Conservation (phyloP, 2,797 vertebrate species). For the Natrix natrix region DNA sequence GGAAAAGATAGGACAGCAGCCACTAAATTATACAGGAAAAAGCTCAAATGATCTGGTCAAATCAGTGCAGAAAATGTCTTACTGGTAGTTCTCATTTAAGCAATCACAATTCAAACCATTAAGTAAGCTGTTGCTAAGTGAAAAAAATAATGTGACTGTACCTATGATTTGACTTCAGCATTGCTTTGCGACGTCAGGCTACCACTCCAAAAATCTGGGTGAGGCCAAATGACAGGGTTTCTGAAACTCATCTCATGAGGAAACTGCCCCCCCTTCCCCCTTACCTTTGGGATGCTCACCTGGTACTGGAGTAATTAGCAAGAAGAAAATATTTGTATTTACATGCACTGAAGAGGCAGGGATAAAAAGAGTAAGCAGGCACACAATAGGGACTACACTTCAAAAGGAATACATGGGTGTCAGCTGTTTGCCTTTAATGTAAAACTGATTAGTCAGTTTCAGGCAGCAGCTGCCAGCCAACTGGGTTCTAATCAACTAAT, state of each 20-base stretch:
- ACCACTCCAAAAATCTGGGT: neutral
- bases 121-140: neutral
- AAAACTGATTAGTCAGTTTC: neutral
- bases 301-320: neutral
- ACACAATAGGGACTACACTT: neutral
- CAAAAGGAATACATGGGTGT: neutral
- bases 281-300: neutral
- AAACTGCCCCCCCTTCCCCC: neutral
- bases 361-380: neutral
- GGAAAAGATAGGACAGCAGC: neutral
- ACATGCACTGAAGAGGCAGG: neutral
- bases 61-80: neutral
- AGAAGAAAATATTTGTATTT: neutral
- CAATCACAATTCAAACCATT: neutral
- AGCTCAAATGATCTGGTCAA: neutral
- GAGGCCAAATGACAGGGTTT: neutral
- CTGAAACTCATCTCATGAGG: neutral
- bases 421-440: neutral
- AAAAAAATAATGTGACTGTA: neutral
- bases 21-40: neutral
- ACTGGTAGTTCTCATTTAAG: neutral
- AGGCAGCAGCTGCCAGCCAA: neutral
- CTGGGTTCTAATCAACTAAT: neutral
- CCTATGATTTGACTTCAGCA: neutral
- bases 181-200: neutral